These are phyloP conservation scores for Micrastur ruficollis DNA, from an alignment of 2,797 vertebrate species.

Conservation along the genomic window DNA sequence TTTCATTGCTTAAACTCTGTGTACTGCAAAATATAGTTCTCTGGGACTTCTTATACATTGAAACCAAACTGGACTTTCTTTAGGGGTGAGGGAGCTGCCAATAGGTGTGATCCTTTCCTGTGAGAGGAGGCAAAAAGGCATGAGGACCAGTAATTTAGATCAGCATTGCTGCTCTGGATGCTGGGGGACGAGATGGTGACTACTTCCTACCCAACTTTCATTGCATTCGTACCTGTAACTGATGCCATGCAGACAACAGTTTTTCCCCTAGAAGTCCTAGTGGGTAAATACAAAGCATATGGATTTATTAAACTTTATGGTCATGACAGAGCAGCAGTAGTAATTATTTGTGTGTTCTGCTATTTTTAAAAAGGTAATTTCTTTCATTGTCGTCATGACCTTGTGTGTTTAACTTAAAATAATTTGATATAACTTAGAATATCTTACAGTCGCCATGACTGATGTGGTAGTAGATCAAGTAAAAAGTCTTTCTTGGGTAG, in stretches of 20 bases:
- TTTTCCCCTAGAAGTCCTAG: not conserved
- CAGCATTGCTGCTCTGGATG: not conserved
- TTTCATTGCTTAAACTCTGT: not conserved
- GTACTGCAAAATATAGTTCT: not conserved
- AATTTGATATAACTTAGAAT: not conserved
- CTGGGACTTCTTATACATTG: not conserved
- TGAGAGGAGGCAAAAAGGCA: not conserved
- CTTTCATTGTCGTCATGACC: not conserved
- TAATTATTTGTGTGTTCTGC: not conserved
- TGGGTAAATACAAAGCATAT: not conserved
- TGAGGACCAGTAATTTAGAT: not conserved
- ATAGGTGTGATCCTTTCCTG: not conserved
- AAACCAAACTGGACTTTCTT: not conserved
- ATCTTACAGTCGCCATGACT: not conserved
- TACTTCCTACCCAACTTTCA: not conserved
- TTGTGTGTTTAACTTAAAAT: not conserved
- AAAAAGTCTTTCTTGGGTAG: not conserved
- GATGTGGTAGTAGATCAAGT: not conserved
- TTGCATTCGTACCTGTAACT: not conserved
- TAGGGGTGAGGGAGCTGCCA: not conserved
- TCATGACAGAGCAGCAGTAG: not conserved
- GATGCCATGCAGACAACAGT: not conserved
- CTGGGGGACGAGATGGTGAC: not conserved
- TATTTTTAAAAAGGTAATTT: not conserved
- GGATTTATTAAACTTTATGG: not conserved